Evolutionary conservation across 2,888 invertebrate genomes (phyloP).

Genomic region (Cheilosia grossa): DNA sequence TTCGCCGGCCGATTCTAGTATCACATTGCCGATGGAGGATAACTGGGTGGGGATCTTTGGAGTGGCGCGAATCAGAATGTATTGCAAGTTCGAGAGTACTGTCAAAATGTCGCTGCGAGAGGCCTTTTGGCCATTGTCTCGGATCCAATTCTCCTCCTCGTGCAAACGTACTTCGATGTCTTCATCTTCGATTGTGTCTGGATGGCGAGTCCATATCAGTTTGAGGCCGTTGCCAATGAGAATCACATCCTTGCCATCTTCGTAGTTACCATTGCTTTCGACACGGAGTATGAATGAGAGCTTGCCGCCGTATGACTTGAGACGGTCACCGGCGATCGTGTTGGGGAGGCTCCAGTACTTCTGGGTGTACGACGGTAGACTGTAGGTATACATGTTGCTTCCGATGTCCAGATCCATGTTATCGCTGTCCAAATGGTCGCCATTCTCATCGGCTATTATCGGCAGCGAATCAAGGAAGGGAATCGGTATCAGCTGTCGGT

Average conservation of each 20-base stretch:
- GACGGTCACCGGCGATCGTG: constrained; percentile 88
- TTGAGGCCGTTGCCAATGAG: constrained; percentile 91
- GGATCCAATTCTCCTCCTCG: constrained; percentile 89
- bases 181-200: constrained; percentile 75
- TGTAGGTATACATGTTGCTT: constrained; percentile 87
- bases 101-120: constrained; percentile 93
- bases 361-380: constrained; percentile 83
- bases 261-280: constrained; percentile 84
- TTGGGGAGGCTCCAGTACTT: constrained; percentile 91
- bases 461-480: constrained; percentile 86
- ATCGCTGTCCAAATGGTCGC: constrained; percentile 76
- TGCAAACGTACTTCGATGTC: constrained; percentile 85
- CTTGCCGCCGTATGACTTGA: constrained; percentile 94
- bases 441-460: constrained; percentile 85
- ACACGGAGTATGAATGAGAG: constrained; percentile 90
- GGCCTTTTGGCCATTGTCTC: constrained; percentile 85
- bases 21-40: constrained; percentile 89
- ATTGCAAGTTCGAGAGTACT: constrained; percentile 92
- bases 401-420: constrained; percentile 84
- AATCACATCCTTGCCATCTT: constrained; percentile 91
- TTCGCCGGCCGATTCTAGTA: constrained; percentile 90
- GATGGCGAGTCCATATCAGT: constrained; percentile 87
- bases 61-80: constrained; percentile 93
- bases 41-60: constrained; percentile 85
- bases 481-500: constrained; percentile 87